Percentiles rank a stretch among this genome's conserved stretches.
Evolutionary conservation across 1,140 invertebrate species (phyloP).

Genomic region (Zaprionus africanus): DNA sequence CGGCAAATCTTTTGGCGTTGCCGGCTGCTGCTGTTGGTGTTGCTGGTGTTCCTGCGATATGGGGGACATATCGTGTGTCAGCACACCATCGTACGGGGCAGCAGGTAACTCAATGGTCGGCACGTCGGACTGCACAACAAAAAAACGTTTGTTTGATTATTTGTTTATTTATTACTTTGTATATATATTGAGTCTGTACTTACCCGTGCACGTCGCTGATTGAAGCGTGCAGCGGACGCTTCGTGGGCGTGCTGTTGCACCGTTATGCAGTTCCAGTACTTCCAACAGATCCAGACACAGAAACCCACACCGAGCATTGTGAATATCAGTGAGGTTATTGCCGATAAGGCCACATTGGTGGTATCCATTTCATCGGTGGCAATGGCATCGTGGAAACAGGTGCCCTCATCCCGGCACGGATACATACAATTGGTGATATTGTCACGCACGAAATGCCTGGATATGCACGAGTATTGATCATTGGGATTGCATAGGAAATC

Average conservation of each 20-base stretch:
- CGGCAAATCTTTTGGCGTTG: constrained; percentile 79
- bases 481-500: constrained; percentile 77
- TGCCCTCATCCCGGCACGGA: constrained; percentile 76
- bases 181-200: constrained; percentile 19
- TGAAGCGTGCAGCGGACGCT: constrained; percentile 69
- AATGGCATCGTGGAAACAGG: constrained; percentile 73
- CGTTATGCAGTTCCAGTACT: constrained; percentile 82
- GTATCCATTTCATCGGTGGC: constrained; percentile 65
- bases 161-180: background rate
- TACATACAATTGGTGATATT: constrained; percentile 79
- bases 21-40: constrained; percentile 52
- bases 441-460: constrained; percentile 75
- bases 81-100: constrained; percentile 45
- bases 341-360: constrained; percentile 76
- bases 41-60: constrained; percentile 36
- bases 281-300: constrained; percentile 82
- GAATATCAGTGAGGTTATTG: constrained; percentile 81
- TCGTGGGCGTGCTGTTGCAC: constrained; percentile 79
- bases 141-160: constrained; percentile 8
- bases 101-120: constrained; percentile 73
- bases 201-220: constrained; percentile 64
- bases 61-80: constrained; percentile 38
- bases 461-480: constrained; percentile 77
- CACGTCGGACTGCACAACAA: constrained; percentile 58
- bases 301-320: constrained; percentile 83